These are phyloP conservation scores for Epizoanthus stellaris DNA, from an alignment of 92 coral and sea anemone species.

Conservation along the genomic window DNA sequence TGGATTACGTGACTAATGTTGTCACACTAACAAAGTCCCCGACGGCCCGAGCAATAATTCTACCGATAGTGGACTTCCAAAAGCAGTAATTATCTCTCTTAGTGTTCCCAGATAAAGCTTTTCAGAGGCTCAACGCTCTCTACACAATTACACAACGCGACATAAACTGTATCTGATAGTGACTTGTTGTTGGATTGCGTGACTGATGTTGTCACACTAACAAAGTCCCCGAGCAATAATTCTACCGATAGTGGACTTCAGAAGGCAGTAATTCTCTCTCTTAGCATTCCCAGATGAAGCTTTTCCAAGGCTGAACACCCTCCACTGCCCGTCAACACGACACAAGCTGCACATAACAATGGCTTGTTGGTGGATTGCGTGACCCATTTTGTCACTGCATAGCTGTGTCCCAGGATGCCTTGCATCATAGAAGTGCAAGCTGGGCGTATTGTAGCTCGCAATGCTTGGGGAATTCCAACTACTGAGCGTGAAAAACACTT, in stretches of 20 bases:
- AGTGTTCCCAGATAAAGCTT: constrained; percentile 11
- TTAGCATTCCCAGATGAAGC: constrained; percentile 49
- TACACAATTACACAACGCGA: background rate
- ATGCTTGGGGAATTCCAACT: constrained; percentile 64
- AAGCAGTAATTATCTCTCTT: constrained; percentile 5
- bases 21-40: constrained; percentile 28
- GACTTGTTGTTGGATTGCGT: constrained; percentile 24
- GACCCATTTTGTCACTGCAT: constrained; percentile 57
- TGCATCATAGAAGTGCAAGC: constrained; percentile 56
- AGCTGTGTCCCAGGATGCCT: constrained; percentile 49
- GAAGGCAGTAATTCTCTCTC: constrained; percentile 34
- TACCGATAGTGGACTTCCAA: background rate
- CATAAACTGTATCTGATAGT: constrained; percentile 16
- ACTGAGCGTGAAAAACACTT: constrained; percentile 66
- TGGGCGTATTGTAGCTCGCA: constrained; percentile 50
- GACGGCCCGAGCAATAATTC: constrained; percentile 7
- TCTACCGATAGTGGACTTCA: constrained; percentile 29
- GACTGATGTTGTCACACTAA: constrained; percentile 23
- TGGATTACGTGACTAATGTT: constrained; percentile 24
- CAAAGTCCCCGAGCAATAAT: constrained; percentile 45
- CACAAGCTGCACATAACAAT: constrained; percentile 62
- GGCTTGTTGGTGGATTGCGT: constrained; percentile 15
- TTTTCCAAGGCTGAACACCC: constrained; percentile 39
- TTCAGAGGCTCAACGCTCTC: constrained; percentile 25
- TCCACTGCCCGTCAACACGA: constrained; percentile 51